Conservation (phyloP, 2,888 invertebrate species). For the Cataglyphis altisquamis region DNA sequence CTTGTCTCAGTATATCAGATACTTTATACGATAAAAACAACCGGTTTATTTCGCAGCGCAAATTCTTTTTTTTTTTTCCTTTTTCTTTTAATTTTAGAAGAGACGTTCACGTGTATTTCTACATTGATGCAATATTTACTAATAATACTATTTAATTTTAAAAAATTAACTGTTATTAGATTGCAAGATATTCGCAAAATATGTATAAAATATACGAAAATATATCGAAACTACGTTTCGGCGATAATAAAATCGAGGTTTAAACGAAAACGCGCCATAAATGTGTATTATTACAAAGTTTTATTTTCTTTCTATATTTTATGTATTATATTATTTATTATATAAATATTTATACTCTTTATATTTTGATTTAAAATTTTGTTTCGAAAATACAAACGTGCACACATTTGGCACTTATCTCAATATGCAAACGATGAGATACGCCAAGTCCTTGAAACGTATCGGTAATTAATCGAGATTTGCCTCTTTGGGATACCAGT, state of each 20-base stretch:
- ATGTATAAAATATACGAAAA: not conserved
- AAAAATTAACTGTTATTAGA: not conserved
- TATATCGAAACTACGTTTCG: conserved; percentile 10
- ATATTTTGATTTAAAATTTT: not conserved
- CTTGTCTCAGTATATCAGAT: not conserved
- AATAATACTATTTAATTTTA: not conserved
- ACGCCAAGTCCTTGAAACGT: conserved; percentile 1
- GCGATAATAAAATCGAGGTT: not conserved
- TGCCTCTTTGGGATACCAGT: conserved; percentile 4
- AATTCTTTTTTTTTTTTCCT: not conserved
- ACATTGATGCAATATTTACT: not conserved
- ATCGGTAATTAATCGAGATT: conserved; percentile 40
- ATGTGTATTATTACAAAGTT: not conserved
- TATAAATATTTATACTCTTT: not conserved
- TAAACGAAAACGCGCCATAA: not conserved
- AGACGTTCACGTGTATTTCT: not conserved
- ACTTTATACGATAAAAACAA: conserved; percentile 10
- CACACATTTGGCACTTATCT: not conserved
- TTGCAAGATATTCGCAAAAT: conserved; percentile 6
- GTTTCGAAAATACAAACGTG: not conserved
- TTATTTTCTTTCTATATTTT: not conserved
- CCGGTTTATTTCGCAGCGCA: not conserved
- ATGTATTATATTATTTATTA: not conserved
- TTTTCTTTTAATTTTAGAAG: not conserved
- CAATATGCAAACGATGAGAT: conserved; percentile 6